Base-by-base conservation (phyloP, 2,113 vertebrate species). In the Oryzias javanicus region DNA sequence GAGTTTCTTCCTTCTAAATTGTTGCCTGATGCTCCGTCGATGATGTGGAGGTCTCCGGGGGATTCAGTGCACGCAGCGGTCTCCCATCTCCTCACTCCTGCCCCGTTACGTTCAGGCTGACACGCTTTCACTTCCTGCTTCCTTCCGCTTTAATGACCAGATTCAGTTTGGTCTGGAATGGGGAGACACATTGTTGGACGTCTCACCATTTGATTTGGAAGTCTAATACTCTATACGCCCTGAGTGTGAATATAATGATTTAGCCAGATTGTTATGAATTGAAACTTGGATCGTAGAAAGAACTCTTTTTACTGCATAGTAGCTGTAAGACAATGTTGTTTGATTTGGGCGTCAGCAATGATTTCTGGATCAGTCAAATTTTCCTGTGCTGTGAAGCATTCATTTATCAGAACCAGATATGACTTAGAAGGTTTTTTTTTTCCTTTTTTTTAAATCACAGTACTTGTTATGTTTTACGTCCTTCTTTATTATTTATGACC, bases 11-110 rank as follows among this genome's bases (percentile, higher is more conserved):
- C 55, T 55, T 67, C 62, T 52, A 84, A 88, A 89, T 89, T 80
- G 76, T 73, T 88, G 77, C 87, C 86, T 80, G 78, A 86, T 87
- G 82, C 76, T 60, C 24, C 5, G 60, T 58, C 63, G 73, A 76
- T 83, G 78, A 81, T 72, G 80, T 82, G 59, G 55, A 45, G 45
- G 69, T 84, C 79, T 66, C 58, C 3, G 3, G 72, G 27, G 56
- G 81, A 76, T 46, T 1, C 51, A 53, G 51, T 64, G 19, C 63
- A 71, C 55, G 57, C 63, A 19, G 29, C 53, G 13, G 49, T 59
- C 76, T 67, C 42, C 58, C 61, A 19, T 60, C 73, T 29, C 61
- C 62, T 46, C 17, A 2, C 53, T 63, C 55, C 76, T 35, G 14
- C 67, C 49, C 29, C 47, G 18, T 55, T 50, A 44, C 6, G 42